phyloP scores from a whole-genome alignment of 1,140 invertebrate genomes.

The Cydia amplana region DNA sequence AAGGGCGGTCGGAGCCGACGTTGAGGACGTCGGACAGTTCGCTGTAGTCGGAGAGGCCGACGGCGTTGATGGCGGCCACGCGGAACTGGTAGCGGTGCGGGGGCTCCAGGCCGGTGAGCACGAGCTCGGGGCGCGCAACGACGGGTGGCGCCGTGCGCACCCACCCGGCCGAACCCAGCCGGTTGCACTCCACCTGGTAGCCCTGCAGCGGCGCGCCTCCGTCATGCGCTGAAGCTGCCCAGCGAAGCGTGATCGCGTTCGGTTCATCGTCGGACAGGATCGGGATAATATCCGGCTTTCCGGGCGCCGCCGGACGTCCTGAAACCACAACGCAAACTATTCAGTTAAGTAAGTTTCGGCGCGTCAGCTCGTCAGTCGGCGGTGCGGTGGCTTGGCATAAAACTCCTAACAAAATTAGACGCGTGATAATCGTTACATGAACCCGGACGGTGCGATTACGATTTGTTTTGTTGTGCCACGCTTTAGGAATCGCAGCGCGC shows the following conservation, averaged over 20 bases:
- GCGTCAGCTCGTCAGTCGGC: slow-evolving; percentile 21
- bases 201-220: slow-evolving; percentile 94
- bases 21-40: slow-evolving; percentile 88
- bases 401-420: slow-evolving; percentile 67
- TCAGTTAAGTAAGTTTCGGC: slow-evolving; percentile 33
- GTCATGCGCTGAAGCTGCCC: slow-evolving; percentile 90
- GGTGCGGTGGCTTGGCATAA: slow-evolving; percentile 57
- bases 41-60: slow-evolving; percentile 89
- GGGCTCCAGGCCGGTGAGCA: slow-evolving; percentile 88
- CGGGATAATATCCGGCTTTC: slow-evolving; percentile 87
- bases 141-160: slow-evolving; percentile 86
- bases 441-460: slow-evolving; percentile 60
- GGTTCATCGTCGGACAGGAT: slow-evolving; percentile 85
- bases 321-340: slow-evolving; percentile 53
- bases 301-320: slow-evolving; percentile 88
- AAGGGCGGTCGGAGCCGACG: slow-evolving; percentile 85
- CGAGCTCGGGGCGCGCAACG: slow-evolving; percentile 85
- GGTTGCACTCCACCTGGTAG: slow-evolving; percentile 89
- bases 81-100: slow-evolving; percentile 95
- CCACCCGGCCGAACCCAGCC: slow-evolving; percentile 88
- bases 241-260: slow-evolving; percentile 92
- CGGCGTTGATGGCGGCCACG: slow-evolving; percentile 91
- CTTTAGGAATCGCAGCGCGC: slow-evolving; percentile 68
- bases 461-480: slow-evolving; percentile 78
- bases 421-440: slow-evolving; percentile 68